These are phyloP conservation scores for Corythoichthys haematopterus DNA, from an alignment of 2,113 vertebrate genomes.

Conservation along the genomic window DNA sequence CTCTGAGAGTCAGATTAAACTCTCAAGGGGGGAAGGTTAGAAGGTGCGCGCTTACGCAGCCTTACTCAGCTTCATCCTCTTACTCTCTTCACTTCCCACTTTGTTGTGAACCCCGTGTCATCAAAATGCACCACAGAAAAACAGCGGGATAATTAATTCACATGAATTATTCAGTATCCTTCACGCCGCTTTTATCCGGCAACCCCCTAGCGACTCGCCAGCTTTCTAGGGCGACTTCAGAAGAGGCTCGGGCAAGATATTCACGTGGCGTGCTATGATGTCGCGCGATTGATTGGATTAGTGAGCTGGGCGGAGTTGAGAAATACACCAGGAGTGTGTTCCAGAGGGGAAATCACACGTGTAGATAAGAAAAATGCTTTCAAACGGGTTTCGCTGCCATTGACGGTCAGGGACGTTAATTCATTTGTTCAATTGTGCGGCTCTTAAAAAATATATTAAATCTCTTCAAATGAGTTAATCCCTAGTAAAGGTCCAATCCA, in stretches of 20 bases:
- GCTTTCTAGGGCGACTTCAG: constrained; percentile 57
- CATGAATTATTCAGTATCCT: constrained; percentile 50
- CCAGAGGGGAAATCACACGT: constrained; percentile 3
- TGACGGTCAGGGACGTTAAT: no score
- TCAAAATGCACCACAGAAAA: constrained; percentile 16
- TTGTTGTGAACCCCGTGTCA: not conserved
- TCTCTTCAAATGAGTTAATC: no score
- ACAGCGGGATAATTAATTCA: constrained; percentile 17
- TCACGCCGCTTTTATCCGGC: constrained; percentile 33
- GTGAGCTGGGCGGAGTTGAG: constrained; percentile 9
- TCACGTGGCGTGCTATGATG: constrained; percentile 42
- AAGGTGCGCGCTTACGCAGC: constrained; percentile 16
- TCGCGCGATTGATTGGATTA: constrained; percentile 22
- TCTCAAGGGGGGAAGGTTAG: constrained; percentile 28
- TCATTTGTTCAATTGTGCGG: no score
- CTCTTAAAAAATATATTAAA: no score
- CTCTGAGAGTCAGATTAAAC: constrained; percentile 30
- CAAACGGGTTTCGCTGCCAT: no score
- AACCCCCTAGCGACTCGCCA: constrained; percentile 19
- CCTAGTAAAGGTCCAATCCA: no score
- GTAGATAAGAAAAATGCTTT: not conserved
- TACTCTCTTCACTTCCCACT: not conserved
- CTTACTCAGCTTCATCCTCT: constrained; percentile 7
- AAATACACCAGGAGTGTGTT: constrained; percentile 3
- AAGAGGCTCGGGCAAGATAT: constrained; percentile 48